A percentile compares a stretch with the other conserved stretches of the same genome.
phyloP scores from a whole-genome alignment of 2,113 vertebrate genomes.

The Bombycilla garrulus region DNA sequence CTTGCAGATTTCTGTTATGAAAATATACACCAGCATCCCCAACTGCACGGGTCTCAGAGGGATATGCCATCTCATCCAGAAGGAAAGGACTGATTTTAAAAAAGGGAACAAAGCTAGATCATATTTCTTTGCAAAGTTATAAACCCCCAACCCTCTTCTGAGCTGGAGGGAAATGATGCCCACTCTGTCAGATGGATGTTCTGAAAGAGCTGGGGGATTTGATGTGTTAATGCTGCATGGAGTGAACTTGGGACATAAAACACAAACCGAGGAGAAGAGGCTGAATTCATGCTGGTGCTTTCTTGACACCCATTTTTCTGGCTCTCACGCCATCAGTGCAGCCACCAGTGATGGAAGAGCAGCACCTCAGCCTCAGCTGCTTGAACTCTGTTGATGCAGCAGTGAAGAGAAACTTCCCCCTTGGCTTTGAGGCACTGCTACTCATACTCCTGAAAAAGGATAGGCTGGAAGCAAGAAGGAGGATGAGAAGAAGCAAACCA shows the following conservation, averaged over 20 bases:
- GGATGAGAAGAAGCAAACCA: not conserved
- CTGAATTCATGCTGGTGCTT: not conserved
- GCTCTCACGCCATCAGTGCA: not conserved
- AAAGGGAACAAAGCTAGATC: not conserved
- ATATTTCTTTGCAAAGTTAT: not conserved
- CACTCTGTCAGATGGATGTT: not conserved
- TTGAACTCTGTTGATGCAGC: not conserved
- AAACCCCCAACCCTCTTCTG: not conserved
- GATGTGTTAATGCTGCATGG: not conserved
- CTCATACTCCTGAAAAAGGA: not conserved
- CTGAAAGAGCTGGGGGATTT: not conserved
- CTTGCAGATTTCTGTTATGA: not conserved
- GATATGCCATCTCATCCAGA: not conserved
- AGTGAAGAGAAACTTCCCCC: not conserved
- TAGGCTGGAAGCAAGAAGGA: not conserved
- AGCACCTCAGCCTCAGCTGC: not conserved
- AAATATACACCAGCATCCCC: not conserved
- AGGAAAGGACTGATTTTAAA: not conserved
- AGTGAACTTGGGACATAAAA: not conserved
- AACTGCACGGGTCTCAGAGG: rapidly evolving
- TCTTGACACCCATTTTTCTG: not conserved
- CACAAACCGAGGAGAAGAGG: not conserved
- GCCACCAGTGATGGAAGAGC: not conserved
- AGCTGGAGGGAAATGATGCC: not conserved
- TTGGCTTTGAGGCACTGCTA: not conserved